These are phyloP conservation scores for Eurystomus glaucurus DNA, from an alignment of 2,797 vertebrate species.

Conservation along the genomic window DNA sequence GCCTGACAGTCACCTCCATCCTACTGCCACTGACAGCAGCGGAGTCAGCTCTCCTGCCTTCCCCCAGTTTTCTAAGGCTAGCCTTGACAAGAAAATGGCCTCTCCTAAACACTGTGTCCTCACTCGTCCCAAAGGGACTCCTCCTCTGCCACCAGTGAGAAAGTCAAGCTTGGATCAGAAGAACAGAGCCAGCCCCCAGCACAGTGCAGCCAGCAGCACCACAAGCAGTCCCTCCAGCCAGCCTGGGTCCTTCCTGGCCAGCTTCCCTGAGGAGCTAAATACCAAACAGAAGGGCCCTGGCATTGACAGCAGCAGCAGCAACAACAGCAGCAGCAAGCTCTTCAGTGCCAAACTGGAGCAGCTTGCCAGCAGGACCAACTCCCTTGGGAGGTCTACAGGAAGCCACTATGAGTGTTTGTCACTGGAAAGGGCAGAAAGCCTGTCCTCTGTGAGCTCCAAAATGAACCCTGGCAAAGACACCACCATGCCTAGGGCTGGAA, in stretches of 20 bases:
- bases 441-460: slow-evolving; percentile 87
- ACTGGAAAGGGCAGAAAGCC: slow-evolving; percentile 88
- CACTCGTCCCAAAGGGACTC: slow-evolving; percentile 90
- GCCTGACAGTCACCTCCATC: slow-evolving; percentile 63
- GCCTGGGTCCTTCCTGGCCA: slow-evolving; percentile 76
- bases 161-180: slow-evolving; percentile 89
- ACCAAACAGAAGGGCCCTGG: slow-evolving; percentile 83
- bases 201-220: slow-evolving; percentile 78
- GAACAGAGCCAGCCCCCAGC: slow-evolving; percentile 85
- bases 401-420: slow-evolving; percentile 92
- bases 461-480: slow-evolving; percentile 86
- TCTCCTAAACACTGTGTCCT: slow-evolving; percentile 87
- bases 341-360: slow-evolving; percentile 94
- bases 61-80: slow-evolving; percentile 79
- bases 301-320: slow-evolving; percentile 84
- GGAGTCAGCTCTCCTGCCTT: slow-evolving; percentile 62
- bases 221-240: slow-evolving; percentile 81
- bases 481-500: slow-evolving; percentile 89
- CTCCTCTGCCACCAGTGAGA: slow-evolving; percentile 84
- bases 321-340: slow-evolving; percentile 89
- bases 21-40: slow-evolving; percentile 53
- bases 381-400: slow-evolving; percentile 85
- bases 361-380: slow-evolving; percentile 89
- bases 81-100: slow-evolving; percentile 87
- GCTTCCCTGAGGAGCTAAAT: slow-evolving; percentile 85